Percentiles rank a stretch among this genome's conserved stretches.
phyloP scores from a whole-genome alignment of 1,140 invertebrate genomes.

The Trachelipus rathkii region DNA sequence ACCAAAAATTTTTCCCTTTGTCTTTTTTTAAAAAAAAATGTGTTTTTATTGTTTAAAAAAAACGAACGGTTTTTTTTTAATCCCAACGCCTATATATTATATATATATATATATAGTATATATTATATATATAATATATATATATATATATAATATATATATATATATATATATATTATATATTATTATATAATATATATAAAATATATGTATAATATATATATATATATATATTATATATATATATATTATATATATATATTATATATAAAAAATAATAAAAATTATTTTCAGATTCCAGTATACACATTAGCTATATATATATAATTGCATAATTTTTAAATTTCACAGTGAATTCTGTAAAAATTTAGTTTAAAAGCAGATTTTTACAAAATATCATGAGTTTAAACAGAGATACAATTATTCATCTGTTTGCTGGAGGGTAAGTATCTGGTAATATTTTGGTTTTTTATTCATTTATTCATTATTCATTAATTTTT shows the following conservation, averaged over 20 bases:
- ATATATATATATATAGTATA: no score
- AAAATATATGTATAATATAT: no score
- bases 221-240: background rate
- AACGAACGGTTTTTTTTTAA: no score
- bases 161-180: background rate
- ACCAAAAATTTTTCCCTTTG: no score
- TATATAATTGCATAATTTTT: background rate
- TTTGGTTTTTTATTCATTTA: slow-evolving; percentile 3
- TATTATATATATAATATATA: no score
- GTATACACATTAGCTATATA: background rate
- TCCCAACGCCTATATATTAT: no score
- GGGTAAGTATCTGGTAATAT: slow-evolving; percentile 62
- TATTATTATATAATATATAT: background rate
- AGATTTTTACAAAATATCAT: slow-evolving; percentile 17
- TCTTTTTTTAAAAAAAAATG: no score
- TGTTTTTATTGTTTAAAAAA: no score
- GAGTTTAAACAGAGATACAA: slow-evolving; percentile 59
- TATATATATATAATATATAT: background rate
- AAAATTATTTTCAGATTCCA: background rate
- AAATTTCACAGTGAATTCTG: background rate
- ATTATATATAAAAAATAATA: background rate
- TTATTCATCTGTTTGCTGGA: slow-evolving; percentile 80
- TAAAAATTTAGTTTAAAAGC: background rate
- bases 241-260: background rate
- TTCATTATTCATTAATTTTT: background rate